Base-by-base conservation (phyloP, 2,113 vertebrate species). In the Microcebus lehilahytsara region DNA sequence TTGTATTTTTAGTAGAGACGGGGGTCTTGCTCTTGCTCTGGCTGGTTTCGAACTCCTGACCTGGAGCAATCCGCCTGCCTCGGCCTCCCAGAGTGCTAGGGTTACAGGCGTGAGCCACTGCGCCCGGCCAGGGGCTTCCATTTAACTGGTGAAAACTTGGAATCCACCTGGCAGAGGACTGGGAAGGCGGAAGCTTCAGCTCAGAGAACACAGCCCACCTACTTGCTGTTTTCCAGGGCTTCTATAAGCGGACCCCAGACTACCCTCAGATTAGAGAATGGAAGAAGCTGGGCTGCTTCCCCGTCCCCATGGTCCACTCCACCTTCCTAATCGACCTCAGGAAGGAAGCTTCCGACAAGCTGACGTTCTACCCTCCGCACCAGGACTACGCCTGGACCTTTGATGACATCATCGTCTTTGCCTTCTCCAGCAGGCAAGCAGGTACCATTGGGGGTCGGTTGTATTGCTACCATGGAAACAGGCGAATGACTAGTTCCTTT, bases 401-500 rank as follows among this genome's bases (percentile, higher is more conserved):
- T 25, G 99, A 99, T 85, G 99, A 99, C 97, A 99, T 99, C 98
- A 99, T 99, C 97, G 99, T 99, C 96, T 99, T 99, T 96, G 99
- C 99, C 37, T 99, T 99, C 98, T 99, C 99, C 3, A 99, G 99
- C 64, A 99, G 99, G 77, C 99, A 99, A 97, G 98, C 99, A 98
- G 99, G 99, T 99, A 97, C 53, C 98, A 2, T 40, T 58, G 42
- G 40, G 20, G 34, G 64, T 34, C 0, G 1, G 56, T 16, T 72
- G 9, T 25, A 10, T 25, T 37, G 6, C 40, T 62, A 5, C 49
- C 25, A 2, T 46, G 25, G 74, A 56, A 62, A 87, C 51, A 25
- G 34, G 4, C 51, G 86, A 60, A 84, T 46, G 37, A 11, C 46
- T 23, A 7, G 20, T 53, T 77, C 34, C 74, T 71, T 67, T 66